Conservation (phyloP, 2,888 invertebrate species). For the Scrobipalpa costella region DNA sequence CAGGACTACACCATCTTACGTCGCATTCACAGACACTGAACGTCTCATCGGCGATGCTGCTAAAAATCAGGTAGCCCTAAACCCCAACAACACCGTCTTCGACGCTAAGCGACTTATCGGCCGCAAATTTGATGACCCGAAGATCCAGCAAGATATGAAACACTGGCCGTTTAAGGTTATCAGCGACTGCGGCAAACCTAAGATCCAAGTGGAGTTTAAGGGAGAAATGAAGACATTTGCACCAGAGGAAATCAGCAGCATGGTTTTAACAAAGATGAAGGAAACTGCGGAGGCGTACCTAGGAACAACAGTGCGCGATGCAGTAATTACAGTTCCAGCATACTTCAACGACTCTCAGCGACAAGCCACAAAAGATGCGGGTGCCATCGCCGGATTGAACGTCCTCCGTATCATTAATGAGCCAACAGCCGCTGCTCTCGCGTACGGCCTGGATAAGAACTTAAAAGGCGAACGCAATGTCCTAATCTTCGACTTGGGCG, state of each 20-base stretch:
- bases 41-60: constrained; percentile 93
- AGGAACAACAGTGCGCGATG: constrained; percentile 84
- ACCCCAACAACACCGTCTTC: constrained; percentile 88
- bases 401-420: constrained; percentile 92
- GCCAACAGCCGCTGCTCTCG: constrained; percentile 88
- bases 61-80: constrained; percentile 90
- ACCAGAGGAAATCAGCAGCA: constrained; percentile 87
- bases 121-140: constrained; percentile 86
- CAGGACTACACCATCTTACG: constrained; percentile 92
- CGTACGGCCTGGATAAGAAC: constrained; percentile 87
- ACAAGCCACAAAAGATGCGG: constrained; percentile 92
- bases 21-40: constrained; percentile 92
- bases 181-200: constrained; percentile 84
- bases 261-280: constrained; percentile 80
- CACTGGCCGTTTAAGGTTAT: constrained; percentile 91
- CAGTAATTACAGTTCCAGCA: constrained; percentile 90
- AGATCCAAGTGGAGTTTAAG: constrained; percentile 85
- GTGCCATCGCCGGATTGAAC: constrained; percentile 91
- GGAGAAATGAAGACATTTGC: constrained; percentile 83
- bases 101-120: constrained; percentile 90
- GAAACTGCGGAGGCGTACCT: constrained; percentile 88
- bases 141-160: constrained; percentile 89
- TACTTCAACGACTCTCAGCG: constrained; percentile 89
- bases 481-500: constrained; percentile 84
- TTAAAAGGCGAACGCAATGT: constrained; percentile 83